A percentile compares a stretch with the other conserved stretches of the same genome.
These are phyloP conservation scores for Silurus lanzhouensis DNA, from an alignment of 2,797 vertebrate species.

Conservation along the genomic window DNA sequence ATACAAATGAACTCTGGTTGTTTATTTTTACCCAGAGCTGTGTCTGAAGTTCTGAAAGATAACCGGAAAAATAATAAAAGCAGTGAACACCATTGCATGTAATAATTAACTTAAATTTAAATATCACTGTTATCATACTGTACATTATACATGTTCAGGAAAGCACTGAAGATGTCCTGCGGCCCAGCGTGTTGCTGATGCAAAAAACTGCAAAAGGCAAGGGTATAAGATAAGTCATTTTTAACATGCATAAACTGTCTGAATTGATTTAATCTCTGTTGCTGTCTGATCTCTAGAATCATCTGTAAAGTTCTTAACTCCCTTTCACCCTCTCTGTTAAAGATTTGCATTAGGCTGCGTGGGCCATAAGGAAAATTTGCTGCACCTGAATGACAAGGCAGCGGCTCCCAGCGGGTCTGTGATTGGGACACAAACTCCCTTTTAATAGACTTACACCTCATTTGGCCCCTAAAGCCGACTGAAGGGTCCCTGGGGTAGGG, in stretches of 20 bases:
- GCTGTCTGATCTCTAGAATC: constrained; percentile 47
- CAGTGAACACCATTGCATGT: not conserved
- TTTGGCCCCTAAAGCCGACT: constrained; percentile 87
- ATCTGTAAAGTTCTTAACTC: constrained; percentile 64
- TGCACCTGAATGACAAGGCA: constrained; percentile 81
- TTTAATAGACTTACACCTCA: constrained; percentile 90
- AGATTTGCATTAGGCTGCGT: constrained; percentile 49
- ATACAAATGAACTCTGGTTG: not conserved
- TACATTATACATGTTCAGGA: not conserved
- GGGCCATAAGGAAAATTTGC: constrained; percentile 78
- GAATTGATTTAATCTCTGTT: constrained; percentile 22
- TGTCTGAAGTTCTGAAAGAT: no score
- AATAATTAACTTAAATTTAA: not conserved
- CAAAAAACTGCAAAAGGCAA: not conserved
- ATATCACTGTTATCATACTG: not conserved
- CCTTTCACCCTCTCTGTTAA: constrained; percentile 58
- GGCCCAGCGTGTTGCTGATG: not conserved
- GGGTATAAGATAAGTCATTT: not conserved
- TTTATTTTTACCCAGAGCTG: not conserved
- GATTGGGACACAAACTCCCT: constrained; percentile 82
- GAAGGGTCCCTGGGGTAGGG: constrained; percentile 78
- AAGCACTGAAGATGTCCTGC: not conserved
- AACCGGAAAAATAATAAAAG: not conserved
- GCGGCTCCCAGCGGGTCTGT: constrained; percentile 78
- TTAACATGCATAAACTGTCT: not conserved